phyloP scores from a whole-genome alignment of 2,888 invertebrate species.

The Andrena fulva region DNA sequence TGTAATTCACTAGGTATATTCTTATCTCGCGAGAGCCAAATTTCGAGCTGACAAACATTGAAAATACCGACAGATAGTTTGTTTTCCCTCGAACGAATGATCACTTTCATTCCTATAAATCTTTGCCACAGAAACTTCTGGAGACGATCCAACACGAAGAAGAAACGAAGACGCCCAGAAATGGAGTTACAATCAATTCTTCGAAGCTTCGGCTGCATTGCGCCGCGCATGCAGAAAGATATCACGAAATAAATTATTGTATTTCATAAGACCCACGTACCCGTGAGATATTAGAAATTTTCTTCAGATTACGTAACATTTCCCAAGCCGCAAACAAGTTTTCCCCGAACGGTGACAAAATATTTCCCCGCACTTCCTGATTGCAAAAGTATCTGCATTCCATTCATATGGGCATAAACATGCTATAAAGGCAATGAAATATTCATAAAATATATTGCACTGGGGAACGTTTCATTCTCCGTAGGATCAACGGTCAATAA shows the following conservation, averaged over 20 bases:
- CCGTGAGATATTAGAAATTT: conserved; percentile 1
- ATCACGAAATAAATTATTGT: conserved; percentile 14
- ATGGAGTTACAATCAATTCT: background rate
- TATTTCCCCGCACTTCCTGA: background rate
- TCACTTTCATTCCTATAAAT: background rate
- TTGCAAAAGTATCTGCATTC: background rate
- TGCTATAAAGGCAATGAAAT: background rate
- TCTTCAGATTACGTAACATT: conserved; percentile 41
- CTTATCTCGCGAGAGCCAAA: too few relatives aligned
- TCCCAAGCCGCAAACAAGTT: background rate
- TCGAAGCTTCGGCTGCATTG: background rate
- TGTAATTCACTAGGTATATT: too few relatives aligned
- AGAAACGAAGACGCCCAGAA: background rate
- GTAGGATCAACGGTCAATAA: background rate
- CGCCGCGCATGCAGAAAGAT: background rate
- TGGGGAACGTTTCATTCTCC: background rate
- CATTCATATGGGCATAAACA: background rate
- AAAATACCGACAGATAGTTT: too few relatives aligned
- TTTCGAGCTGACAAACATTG: too few relatives aligned
- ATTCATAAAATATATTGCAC: background rate
- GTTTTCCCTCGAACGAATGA: too few relatives aligned
- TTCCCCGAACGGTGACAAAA: background rate
- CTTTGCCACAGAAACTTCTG: background rate
- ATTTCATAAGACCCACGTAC: conserved; percentile 7
- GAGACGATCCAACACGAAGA: background rate